phyloP scores from a whole-genome alignment of 2,888 invertebrate species.

The Poecilus cupreus region DNA sequence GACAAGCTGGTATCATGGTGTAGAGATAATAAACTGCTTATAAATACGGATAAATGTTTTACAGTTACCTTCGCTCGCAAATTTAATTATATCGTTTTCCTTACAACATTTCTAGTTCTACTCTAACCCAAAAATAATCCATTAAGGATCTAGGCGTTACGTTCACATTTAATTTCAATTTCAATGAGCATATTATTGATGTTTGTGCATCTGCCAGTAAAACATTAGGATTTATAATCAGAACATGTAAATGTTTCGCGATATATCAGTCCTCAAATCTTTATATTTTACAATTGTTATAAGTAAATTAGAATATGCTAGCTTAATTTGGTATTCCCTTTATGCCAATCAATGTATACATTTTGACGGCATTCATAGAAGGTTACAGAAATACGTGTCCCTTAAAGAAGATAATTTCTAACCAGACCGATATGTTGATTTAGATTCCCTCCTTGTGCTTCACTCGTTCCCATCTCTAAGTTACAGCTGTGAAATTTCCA shows the following conservation, averaged over 20 bases:
- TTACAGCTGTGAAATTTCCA: background rate
- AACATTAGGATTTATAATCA: background rate
- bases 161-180: background rate
- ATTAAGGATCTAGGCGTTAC: background rate
- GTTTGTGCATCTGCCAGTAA: background rate
- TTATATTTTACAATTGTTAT: background rate
- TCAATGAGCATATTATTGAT: background rate
- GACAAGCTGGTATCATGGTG: background rate
- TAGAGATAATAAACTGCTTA: too few relatives aligned
- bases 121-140: background rate
- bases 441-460: background rate
- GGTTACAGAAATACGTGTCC: too few relatives aligned
- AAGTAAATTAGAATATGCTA: conserved; percentile 16
- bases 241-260: background rate
- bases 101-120: background rate
- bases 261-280: background rate
- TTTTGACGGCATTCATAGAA: background rate
- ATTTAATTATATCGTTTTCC: background rate
- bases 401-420: background rate
- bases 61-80: background rate
- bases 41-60: background rate
- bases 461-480: background rate
- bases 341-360: background rate
- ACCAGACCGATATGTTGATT: background rate
- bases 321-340: background rate